Base-by-base conservation (phyloP, 2,888 invertebrate species). In the Myathropa florea region DNA sequence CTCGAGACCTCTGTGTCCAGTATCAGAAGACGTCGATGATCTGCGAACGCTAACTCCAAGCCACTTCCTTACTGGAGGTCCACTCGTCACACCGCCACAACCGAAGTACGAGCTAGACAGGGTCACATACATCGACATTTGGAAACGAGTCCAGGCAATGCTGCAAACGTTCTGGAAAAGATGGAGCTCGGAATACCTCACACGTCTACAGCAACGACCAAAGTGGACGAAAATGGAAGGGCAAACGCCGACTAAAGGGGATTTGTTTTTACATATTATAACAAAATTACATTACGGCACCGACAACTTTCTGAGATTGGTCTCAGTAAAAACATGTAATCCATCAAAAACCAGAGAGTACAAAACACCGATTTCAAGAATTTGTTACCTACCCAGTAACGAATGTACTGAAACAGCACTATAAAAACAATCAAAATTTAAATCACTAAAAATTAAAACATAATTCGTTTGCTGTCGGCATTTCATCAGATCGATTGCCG, bases 1-100 rank as follows among this genome's bases (percentile, higher is more conserved):
- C 77, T 90, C 89, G 3, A 70, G 90, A 14, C 90, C 90, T 3
- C 26, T 91, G 0, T 87, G 81, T 64, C 85, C 82, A 28, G 64
- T 88, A 1, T 71, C 68, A 10, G 78, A 87, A 21, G 85, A 88
- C 53, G 77, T 79, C n/a, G 26, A 63, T 18, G 82, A 88, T 55
- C 23, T 67, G 10, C 21, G 23, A 23, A 30, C 46, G 6, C 23
- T 88, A 4, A 87, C 84, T 3, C 85, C 88, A 28, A 83, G 70
- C 3, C 88, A 88, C 59, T 88, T 87, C 30, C 33, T 86, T 30
- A 71, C 80, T n/a, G 78, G 86, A 14, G 26, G 28, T 7, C 26
- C 79, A 9, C 23, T 79, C 0, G 28, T 36, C 14, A 36, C 63
- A 36, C 24, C 60, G 33, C 55, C 30, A 33, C 90, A 90, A 18